Evolutionary conservation across 2,797 vertebrate species (phyloP).

Genomic region (Gymnoscopelus microlampas): DNA sequence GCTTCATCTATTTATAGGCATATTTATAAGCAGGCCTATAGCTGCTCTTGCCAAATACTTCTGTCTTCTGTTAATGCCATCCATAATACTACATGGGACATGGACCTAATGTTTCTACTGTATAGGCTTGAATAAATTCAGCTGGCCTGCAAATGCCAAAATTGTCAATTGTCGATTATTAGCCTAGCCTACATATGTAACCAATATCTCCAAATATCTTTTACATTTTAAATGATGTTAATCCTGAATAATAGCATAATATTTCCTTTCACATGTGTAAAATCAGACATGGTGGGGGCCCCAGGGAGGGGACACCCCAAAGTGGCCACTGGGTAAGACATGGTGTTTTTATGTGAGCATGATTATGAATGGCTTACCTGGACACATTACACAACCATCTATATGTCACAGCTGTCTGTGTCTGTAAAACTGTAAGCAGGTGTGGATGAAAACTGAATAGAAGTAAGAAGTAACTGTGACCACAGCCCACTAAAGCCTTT

Average conservation of each 20-base stretch:
- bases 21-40: constrained; percentile 44
- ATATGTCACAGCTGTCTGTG: constrained; percentile 60
- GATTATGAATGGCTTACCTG: constrained; percentile 58
- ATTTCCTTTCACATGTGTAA: constrained; percentile 29
- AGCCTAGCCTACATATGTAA: constrained; percentile 13
- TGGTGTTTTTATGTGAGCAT: constrained; percentile 58
- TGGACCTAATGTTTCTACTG: constrained; percentile 63
- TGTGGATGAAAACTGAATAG: constrained; percentile 57
- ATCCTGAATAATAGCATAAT: constrained; percentile 11
- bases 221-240: constrained; percentile 7
- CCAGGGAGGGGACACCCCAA: constrained; percentile 33
- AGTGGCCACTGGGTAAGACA: constrained; percentile 38
- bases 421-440: constrained; percentile 71
- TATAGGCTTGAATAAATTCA: constrained; percentile 8
- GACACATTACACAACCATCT: constrained; percentile 60
- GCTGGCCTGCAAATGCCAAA: too few species aligned
- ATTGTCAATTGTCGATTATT: too few species aligned
- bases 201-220: constrained; percentile 11
- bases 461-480: constrained; percentile 45
- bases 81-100: constrained; percentile 57
- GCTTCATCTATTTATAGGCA: constrained; percentile 52
- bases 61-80: constrained; percentile 61
- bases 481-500: constrained; percentile 43
- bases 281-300: constrained; percentile 28
- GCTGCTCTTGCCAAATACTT: constrained; percentile 63